phyloP scores from a whole-genome alignment of 2,888 invertebrate species.

The Phragmatobia fuliginosa region DNA sequence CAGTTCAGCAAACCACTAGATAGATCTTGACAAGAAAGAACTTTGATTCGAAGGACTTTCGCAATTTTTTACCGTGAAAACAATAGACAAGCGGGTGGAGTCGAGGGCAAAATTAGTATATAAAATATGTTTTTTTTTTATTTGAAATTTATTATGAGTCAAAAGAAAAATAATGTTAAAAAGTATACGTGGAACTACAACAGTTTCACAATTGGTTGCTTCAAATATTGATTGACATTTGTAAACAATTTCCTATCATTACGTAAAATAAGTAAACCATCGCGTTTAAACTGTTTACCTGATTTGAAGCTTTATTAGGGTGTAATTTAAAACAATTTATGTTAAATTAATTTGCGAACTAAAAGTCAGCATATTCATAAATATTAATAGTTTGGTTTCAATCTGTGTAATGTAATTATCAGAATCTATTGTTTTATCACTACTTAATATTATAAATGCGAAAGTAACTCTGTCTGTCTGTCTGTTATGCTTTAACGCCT shows the following conservation, averaged over 20 bases:
- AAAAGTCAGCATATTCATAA: not conserved
- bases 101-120: too few species aligned
- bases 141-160: not conserved
- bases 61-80: too few species aligned
- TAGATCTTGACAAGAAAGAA: too few species aligned
- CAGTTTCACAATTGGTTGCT: not conserved
- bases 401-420: not conserved
- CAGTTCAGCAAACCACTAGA: too few species aligned
- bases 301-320: not conserved
- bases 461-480: too few species aligned
- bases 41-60: too few species aligned
- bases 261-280: not conserved
- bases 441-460: too few species aligned
- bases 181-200: not conserved
- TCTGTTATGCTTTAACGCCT: too few species aligned
- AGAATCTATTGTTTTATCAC: too few species aligned
- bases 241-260: not conserved
- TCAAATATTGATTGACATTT: not conserved
- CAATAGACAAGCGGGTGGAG: too few species aligned
- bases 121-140: too few species aligned
- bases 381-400: not conserved
- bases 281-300: not conserved
- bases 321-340: not conserved
- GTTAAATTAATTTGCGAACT: not conserved
- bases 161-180: too few species aligned